Conservation (phyloP, 2,797 vertebrate species). For the Pseudotriccus pelzelni region DNA sequence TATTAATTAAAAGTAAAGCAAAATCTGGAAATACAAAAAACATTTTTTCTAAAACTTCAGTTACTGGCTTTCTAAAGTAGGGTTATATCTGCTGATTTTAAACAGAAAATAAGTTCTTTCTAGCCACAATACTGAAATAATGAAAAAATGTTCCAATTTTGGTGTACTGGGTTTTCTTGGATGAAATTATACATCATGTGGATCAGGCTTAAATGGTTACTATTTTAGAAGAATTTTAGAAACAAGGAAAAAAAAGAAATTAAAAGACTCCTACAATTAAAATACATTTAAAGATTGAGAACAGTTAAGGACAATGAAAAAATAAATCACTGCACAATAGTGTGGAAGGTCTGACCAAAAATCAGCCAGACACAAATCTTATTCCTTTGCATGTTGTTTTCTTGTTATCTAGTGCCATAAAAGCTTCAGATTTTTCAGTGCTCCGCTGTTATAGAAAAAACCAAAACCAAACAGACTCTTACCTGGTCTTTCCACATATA, state of each 20-base stretch:
- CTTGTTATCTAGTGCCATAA: not conserved
- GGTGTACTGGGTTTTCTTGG: not conserved
- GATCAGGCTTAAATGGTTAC: not conserved
- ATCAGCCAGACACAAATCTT: not conserved
- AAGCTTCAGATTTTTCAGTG: not conserved
- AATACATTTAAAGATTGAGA: not conserved
- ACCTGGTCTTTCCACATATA: not conserved
- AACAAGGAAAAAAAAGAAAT: not conserved
- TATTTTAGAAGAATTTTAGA: not conserved
- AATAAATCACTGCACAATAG: not conserved
- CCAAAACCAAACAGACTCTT: not conserved
- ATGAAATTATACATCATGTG: not conserved
- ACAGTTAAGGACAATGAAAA: not conserved
- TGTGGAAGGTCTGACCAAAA: not conserved
- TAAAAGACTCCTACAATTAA: not conserved
- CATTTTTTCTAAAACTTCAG: not conserved
- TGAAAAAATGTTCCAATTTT: not conserved
- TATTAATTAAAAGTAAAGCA: not conserved
- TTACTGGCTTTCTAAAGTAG: not conserved
- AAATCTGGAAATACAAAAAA: not conserved
- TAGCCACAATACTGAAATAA: not conserved
- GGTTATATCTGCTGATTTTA: not conserved
- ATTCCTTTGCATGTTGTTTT: not conserved
- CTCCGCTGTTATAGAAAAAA: not conserved
- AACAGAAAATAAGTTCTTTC: not conserved